Percentiles rank a stretch among this genome's conserved stretches.
Conservation (phyloP, 37 sponge, comb jelly and placozoan species). For the Tethya wilhelma region DNA sequence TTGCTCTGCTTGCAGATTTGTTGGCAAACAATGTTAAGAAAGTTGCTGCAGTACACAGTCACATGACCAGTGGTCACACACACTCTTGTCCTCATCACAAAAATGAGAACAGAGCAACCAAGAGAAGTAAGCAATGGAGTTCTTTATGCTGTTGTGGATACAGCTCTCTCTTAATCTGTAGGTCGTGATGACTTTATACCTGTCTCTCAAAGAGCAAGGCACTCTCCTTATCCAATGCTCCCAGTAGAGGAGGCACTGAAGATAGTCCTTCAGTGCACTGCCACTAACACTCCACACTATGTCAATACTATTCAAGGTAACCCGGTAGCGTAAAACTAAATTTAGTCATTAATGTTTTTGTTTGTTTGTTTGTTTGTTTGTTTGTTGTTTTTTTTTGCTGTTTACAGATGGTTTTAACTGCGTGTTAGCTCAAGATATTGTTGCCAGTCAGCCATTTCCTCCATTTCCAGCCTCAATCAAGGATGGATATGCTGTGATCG, state of each 20-base stretch:
- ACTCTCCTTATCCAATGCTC: slow-evolving; percentile 90
- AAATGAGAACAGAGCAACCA: neutral
- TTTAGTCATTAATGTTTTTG: neutral
- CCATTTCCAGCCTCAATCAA: slow-evolving; percentile 96
- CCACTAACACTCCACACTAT: neutral
- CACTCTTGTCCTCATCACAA: neutral
- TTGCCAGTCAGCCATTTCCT: slow-evolving; percentile 76
- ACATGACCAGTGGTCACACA: neutral
- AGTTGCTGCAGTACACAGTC: neutral
- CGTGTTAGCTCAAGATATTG: slow-evolving; percentile 69
- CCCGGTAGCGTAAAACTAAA: neutral
- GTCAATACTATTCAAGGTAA: slow-evolving; percentile 11
- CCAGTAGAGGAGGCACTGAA: slow-evolving; percentile 76
- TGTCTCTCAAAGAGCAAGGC: slow-evolving; percentile 74
- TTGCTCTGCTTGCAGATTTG: neutral
- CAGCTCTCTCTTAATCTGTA: neutral
- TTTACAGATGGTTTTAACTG: slow-evolving; percentile 48
- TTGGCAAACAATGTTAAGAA: neutral
- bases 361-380: neutral
- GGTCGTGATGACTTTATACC: slow-evolving; percentile 41
- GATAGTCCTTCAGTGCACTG: slow-evolving; percentile 39
- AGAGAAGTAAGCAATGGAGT: neutral
- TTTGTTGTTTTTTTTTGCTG: neutral
- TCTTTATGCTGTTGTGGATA: neutral
- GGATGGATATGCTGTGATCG: slow-evolving; percentile 98